phyloP scores from a whole-genome alignment of 2,113 vertebrate genomes.

The Eolophus roseicapilla region DNA sequence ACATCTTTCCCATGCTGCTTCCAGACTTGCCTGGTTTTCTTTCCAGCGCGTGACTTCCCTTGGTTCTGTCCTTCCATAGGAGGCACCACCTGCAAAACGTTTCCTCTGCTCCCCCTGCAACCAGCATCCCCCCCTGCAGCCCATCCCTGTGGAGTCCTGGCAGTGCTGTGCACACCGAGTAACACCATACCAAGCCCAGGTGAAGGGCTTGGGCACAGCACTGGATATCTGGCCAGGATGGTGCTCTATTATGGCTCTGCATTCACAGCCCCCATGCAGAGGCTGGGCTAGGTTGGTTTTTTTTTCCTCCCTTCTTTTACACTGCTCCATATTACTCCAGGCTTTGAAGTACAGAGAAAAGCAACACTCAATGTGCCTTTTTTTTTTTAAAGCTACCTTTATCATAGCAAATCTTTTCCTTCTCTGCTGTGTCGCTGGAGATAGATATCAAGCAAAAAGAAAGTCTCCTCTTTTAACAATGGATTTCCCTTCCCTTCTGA shows the following conservation, averaged over 20 bases:
- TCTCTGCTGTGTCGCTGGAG: slow-evolving; percentile 58
- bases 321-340: slow-evolving; percentile 53
- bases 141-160: background rate
- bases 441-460: slow-evolving; percentile 71
- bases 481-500: slow-evolving; percentile 73
- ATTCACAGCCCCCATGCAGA: background rate
- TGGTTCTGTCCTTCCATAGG: background rate
- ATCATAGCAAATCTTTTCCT: slow-evolving; percentile 70
- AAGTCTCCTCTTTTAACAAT: slow-evolving; percentile 72
- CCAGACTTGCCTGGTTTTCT: background rate
- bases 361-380: slow-evolving; percentile 57
- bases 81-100: background rate
- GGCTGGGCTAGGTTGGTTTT: background rate
- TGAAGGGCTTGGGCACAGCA: background rate
- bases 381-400: slow-evolving; percentile 60
- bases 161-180: background rate
- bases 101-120: background rate
- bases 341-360: slow-evolving; percentile 73
- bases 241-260: background rate
- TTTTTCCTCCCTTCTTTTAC: slow-evolving; percentile 27
- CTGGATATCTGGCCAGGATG: background rate
- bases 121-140: background rate
- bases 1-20: background rate
- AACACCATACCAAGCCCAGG: background rate
- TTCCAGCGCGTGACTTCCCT: background rate